These are phyloP conservation scores for Lepeophtheirus salmonis DNA, from an alignment of 1,140 invertebrate species.

Conservation along the genomic window DNA sequence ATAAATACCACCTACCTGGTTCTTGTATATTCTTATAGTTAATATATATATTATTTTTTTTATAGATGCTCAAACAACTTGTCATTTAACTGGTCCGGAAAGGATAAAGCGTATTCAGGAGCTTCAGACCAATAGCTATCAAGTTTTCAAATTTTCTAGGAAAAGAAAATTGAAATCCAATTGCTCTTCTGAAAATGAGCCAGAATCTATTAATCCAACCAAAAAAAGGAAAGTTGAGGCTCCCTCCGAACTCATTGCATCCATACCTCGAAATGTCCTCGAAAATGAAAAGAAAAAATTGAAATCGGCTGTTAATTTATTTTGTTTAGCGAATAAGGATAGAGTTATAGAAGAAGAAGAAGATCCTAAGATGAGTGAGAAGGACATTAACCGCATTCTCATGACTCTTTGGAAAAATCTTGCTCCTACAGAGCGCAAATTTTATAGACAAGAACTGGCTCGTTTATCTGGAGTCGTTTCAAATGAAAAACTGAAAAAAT, in stretches of 20 bases:
- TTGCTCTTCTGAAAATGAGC: background rate
- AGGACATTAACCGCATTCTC: background rate
- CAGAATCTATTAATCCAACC: background rate
- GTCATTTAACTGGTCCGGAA: background rate
- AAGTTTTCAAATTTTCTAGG: background rate
- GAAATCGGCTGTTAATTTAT: constrained; percentile 2
- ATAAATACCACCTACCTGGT: background rate
- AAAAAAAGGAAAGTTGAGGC: background rate
- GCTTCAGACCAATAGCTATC: background rate
- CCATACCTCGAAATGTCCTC: background rate
- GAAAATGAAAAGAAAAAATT: background rate
- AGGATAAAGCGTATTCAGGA: background rate
- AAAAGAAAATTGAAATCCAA: background rate
- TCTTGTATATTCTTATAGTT: background rate
- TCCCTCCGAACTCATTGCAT: background rate
- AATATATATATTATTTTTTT: background rate
- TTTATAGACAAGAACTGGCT: background rate
- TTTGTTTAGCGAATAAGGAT: constrained; percentile 2
- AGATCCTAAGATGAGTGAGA: background rate
- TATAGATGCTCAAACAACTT: background rate
- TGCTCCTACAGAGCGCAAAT: background rate
- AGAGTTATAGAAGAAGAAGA: background rate
- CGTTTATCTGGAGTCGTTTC: background rate
- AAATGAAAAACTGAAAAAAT: background rate
- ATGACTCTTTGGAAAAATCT: background rate